Percentiles rank a stretch among this genome's conserved stretches.
phyloP scores from a whole-genome alignment of 2,888 invertebrate genomes.

The Erebia aethiops region DNA sequence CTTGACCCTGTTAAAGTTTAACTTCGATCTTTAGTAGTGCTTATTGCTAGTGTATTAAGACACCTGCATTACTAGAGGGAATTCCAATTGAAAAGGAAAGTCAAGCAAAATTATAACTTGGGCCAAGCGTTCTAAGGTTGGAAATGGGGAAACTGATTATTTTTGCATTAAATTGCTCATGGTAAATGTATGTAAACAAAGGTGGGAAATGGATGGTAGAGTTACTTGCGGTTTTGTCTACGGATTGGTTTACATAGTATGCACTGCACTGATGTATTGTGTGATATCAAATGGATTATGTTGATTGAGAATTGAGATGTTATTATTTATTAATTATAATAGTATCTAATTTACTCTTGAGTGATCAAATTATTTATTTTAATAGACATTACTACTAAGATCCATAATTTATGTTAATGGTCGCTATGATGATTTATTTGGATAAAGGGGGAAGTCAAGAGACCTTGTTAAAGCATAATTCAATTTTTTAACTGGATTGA shows the following conservation, averaged over 20 bases:
- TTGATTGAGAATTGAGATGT: not conserved
- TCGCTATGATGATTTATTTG: no score
- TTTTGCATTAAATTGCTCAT: constrained; percentile 3
- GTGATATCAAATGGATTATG: not conserved
- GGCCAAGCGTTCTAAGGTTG: constrained; percentile 6
- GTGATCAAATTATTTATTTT: no score
- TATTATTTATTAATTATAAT: not conserved
- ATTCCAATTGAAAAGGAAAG: not conserved
- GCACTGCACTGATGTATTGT: not conserved
- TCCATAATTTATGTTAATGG: no score
- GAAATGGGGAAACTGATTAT: not conserved
- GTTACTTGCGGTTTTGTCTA: constrained; percentile 30
- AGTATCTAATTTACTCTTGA: not conserved
- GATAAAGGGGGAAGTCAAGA: no score
- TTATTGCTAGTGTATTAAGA: constrained; percentile 23
- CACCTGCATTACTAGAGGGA: constrained; percentile 21
- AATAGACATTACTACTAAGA: no score
- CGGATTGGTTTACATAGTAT: constrained; percentile 25
- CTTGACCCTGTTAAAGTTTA: constrained; percentile 57
- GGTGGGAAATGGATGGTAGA: constrained; percentile 18
- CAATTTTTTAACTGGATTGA: no score
- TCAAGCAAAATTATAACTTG: not conserved
- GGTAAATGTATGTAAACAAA: constrained; percentile 21
- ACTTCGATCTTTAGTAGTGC: constrained; percentile 17
- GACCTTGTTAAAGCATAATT: no score